Conservation (phyloP, 1,140 invertebrate genomes). For the Pogonognathellus flavescens region DNA sequence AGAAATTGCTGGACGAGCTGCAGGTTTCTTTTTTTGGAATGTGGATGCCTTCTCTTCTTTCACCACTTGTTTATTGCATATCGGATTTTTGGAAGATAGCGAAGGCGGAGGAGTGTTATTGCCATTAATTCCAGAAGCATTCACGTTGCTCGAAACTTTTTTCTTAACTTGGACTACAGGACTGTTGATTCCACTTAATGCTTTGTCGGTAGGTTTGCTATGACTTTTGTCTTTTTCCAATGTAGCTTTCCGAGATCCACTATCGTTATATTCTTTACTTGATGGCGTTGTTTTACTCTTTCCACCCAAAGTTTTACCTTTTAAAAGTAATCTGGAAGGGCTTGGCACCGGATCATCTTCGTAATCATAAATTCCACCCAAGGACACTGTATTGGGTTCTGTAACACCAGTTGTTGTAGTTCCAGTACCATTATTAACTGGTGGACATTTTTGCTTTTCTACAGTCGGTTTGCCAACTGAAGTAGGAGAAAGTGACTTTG, state of each 20-base stretch:
- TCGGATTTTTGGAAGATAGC: too few relatives aligned
- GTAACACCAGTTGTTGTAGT: not conserved
- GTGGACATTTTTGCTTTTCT: not conserved
- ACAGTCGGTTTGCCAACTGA: not conserved
- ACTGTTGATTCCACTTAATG: not conserved
- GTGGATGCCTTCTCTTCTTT: too few relatives aligned
- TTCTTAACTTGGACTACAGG: too few relatives aligned
- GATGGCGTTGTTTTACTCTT: not conserved
- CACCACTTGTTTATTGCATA: too few relatives aligned
- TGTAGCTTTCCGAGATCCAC: not conserved
- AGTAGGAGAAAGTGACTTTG: conserved; percentile 19
- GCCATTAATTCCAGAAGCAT: too few relatives aligned
- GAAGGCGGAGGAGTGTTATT: too few relatives aligned
- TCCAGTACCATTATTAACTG: not conserved
- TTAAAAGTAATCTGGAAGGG: conserved; percentile 22
- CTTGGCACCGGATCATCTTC: conserved; percentile 8
- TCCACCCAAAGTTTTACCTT: not conserved
- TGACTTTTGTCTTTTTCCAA: not conserved
- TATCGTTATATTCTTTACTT: not conserved
- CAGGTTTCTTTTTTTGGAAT: too few relatives aligned
- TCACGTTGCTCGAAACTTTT: too few relatives aligned
- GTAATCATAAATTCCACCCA: conserved; percentile 18
- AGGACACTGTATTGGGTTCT: not conserved
- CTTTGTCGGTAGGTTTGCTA: not conserved
- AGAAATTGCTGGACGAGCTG: not conserved